Percentiles rank a stretch among this genome's conserved stretches.
These are phyloP conservation scores for Chloromyia formosa DNA, from an alignment of 2,888 invertebrate species.

Conservation along the genomic window DNA sequence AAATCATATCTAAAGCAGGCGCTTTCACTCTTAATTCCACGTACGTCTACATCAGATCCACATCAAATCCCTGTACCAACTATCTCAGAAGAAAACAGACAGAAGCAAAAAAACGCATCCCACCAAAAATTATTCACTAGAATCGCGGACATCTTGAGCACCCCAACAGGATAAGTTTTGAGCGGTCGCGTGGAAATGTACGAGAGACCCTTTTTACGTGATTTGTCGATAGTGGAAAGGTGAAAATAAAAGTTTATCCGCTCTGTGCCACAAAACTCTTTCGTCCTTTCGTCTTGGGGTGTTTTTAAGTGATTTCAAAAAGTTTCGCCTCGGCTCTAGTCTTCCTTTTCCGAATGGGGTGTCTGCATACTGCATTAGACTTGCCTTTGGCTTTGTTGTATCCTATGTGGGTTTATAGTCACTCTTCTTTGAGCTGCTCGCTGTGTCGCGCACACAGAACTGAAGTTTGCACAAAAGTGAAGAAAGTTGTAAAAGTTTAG, in stretches of 20 bases:
- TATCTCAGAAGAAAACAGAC: too few relatives aligned
- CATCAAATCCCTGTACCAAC: too few relatives aligned
- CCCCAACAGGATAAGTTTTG: slow-evolving; percentile 20
- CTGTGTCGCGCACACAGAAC: neutral
- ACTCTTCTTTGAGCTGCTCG: neutral
- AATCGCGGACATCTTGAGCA: slow-evolving; percentile 30
- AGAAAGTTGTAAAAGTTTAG: slow-evolving; percentile 27
- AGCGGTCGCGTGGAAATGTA: slow-evolving; percentile 14
- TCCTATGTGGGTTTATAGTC: neutral
- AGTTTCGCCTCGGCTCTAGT: slow-evolving; percentile 16
- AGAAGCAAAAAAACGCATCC: too few relatives aligned
- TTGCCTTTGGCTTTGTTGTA: slow-evolving; percentile 9
- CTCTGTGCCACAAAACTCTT: neutral
- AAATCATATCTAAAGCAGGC: neutral
- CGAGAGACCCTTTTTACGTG: neutral
- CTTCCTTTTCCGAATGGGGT: slow-evolving; percentile 6
- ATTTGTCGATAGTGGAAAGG: slow-evolving; percentile 9
- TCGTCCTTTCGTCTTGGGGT: slow-evolving; percentile 33
- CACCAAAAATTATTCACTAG: neutral
- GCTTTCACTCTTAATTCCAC: neutral
- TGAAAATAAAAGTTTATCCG: slow-evolving; percentile 39
- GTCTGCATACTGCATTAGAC: slow-evolving; percentile 32
- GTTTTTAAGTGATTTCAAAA: slow-evolving; percentile 43
- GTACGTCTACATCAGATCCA: neutral
- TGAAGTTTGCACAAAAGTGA: neutral